Evolutionary conservation across 2,113 vertebrate species (phyloP).

Genomic region (Noctilio leporinus): DNA sequence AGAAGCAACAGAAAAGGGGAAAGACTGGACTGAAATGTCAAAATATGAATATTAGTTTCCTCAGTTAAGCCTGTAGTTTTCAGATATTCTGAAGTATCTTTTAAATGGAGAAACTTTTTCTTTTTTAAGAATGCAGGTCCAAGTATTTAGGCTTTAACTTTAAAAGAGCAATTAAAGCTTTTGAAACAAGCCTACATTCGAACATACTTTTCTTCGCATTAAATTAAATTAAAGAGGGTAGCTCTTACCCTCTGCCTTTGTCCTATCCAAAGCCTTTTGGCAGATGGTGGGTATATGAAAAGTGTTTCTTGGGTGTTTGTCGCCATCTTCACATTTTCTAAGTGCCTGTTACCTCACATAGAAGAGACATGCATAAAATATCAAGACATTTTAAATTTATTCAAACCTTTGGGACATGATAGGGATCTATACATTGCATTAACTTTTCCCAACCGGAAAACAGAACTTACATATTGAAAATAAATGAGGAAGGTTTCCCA

Average conservation of each 20-base stretch:
- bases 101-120: background rate
- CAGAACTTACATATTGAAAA: background rate
- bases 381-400: background rate
- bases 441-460: background rate
- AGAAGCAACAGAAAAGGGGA: background rate
- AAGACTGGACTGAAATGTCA: background rate
- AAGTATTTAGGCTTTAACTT: constrained; percentile 16
- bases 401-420: background rate
- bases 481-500: background rate
- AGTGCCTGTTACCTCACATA: background rate
- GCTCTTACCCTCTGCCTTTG: background rate
- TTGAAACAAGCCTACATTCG: background rate
- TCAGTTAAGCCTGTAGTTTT: background rate
- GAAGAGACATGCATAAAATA: background rate
- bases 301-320: background rate
- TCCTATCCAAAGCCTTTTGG: background rate
- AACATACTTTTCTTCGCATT: background rate
- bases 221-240: background rate
- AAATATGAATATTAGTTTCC: constrained; percentile 6
- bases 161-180: background rate
- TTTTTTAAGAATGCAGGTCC: background rate
- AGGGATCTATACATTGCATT: background rate
- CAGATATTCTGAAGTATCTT: background rate
- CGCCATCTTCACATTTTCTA: background rate
- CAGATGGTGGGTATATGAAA: background rate